Percentiles rank a stretch among this genome's conserved stretches.
These are phyloP conservation scores for Erannis defoliaria DNA, from an alignment of 2,888 invertebrate genomes.

Conservation along the genomic window DNA sequence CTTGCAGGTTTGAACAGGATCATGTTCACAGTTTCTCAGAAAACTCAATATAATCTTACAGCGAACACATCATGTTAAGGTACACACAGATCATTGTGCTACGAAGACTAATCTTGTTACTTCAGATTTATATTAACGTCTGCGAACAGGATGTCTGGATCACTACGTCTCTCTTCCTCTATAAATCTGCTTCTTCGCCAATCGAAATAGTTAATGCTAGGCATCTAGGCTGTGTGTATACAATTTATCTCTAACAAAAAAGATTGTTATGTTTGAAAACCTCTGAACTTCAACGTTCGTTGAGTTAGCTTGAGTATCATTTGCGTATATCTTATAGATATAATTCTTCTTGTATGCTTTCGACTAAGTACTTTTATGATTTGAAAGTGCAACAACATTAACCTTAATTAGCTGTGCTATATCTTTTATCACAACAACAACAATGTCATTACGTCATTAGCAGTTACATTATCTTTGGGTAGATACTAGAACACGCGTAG, in stretches of 20 bases:
- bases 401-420: conserved; percentile 51
- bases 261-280: no score
- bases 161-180: conserved; percentile 59
- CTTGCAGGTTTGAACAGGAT: conserved; percentile 36
- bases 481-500: conserved; percentile 6
- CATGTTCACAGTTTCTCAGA: conserved; percentile 30
- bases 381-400: conserved; percentile 48
- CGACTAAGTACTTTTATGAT: conserved; percentile 1
- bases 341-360: no score
- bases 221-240: conserved; percentile 35
- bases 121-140: conserved; percentile 50
- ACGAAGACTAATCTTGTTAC: conserved; percentile 31
- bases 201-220: conserved; percentile 36
- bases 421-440: conserved; percentile 56
- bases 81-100: conserved; percentile 25
- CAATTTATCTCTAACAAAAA: not conserved
- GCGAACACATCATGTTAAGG: conserved; percentile 21
- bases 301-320: no score
- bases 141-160: conserved; percentile 66
- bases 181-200: conserved; percentile 54
- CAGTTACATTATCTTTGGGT: conserved; percentile 9
- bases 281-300: no score
- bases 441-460: conserved; percentile 27
- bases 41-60: conserved; percentile 36
- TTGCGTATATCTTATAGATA: no score